Evolutionary conservation across 1,140 invertebrate species (phyloP).

Genomic region (Drosophila parabipectinata): DNA sequence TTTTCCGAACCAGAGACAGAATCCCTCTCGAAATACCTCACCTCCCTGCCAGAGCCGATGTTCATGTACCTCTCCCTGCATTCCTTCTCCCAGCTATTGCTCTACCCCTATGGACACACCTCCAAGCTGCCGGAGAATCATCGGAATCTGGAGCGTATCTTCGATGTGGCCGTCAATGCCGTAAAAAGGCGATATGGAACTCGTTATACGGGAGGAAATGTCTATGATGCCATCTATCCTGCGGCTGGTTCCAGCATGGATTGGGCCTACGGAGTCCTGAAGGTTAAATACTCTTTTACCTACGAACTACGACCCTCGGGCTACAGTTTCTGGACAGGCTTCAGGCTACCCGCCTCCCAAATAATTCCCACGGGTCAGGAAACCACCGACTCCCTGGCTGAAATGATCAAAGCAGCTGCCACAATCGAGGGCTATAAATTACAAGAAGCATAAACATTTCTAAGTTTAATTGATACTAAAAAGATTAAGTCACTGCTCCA

Average conservation of each 20-base stretch:
- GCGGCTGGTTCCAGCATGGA: slow-evolving; percentile 88
- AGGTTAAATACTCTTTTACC: slow-evolving; percentile 88
- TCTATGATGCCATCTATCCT: slow-evolving; percentile 71
- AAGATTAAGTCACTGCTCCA: neutral
- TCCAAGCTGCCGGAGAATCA: slow-evolving; percentile 86
- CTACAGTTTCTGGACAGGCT: slow-evolving; percentile 86
- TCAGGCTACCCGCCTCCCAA: slow-evolving; percentile 88
- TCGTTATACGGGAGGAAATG: slow-evolving; percentile 85
- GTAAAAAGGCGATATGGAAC: slow-evolving; percentile 87
- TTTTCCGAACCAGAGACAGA: slow-evolving; percentile 91
- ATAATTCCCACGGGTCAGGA: slow-evolving; percentile 86
- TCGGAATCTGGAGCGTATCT: slow-evolving; percentile 86
- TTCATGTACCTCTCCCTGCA: slow-evolving; percentile 88
- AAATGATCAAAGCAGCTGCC: slow-evolving; percentile 75
- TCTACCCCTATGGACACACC: slow-evolving; percentile 90
- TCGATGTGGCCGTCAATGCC: slow-evolving; percentile 85
- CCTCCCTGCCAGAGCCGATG: slow-evolving; percentile 52
- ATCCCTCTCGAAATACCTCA: slow-evolving; percentile 78
- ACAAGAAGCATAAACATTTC: slow-evolving; percentile 12
- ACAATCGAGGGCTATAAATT: slow-evolving; percentile 30
- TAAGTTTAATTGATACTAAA: slow-evolving; percentile 8
- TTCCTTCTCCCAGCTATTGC: slow-evolving; percentile 89
- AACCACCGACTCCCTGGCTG: slow-evolving; percentile 83
- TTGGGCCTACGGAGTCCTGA: slow-evolving; percentile 87
- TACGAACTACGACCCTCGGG: slow-evolving; percentile 88